Conservation (phyloP, 2,888 invertebrate species). For the Melanostoma mellinum region DNA sequence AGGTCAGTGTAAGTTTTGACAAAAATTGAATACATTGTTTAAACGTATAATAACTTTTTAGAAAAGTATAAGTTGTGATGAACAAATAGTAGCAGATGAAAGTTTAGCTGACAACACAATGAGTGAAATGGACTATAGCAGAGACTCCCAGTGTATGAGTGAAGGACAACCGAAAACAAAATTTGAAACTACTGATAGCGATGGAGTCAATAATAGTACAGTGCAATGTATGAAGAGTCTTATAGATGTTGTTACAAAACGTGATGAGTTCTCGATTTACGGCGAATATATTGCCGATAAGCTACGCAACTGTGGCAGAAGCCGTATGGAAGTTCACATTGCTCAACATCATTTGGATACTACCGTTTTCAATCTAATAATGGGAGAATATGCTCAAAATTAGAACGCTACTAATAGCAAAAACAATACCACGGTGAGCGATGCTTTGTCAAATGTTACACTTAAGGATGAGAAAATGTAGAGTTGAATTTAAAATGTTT, state of each 20-base stretch:
- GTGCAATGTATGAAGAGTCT: constrained; percentile 25
- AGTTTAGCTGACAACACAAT: not conserved
- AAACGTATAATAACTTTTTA: too few species aligned
- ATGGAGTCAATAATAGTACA: not conserved
- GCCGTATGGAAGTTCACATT: constrained; percentile 17
- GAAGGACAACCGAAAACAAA: not conserved
- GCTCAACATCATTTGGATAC: constrained; percentile 48
- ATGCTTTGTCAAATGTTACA: too few species aligned
- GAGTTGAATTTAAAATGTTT: too few species aligned
- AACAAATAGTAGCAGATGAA: not conserved
- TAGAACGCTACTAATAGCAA: too few species aligned
- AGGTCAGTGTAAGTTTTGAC: constrained; percentile 17
- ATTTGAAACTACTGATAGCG: not conserved
- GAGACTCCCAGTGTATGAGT: not conserved
- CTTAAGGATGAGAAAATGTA: too few species aligned
- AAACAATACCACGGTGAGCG: too few species aligned
- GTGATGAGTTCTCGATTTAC: constrained; percentile 38
- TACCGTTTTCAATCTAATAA: constrained; percentile 36
- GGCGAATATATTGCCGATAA: constrained; percentile 44
- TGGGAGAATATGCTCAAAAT: constrained; percentile 36
- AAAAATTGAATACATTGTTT: too few species aligned
- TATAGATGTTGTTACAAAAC: constrained; percentile 34
- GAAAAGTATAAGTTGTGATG: not conserved
- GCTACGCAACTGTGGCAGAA: constrained; percentile 23
- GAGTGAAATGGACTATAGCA: not conserved